phyloP scores from a whole-genome alignment of 2,888 invertebrate genomes.

The Notodonta ziczac region DNA sequence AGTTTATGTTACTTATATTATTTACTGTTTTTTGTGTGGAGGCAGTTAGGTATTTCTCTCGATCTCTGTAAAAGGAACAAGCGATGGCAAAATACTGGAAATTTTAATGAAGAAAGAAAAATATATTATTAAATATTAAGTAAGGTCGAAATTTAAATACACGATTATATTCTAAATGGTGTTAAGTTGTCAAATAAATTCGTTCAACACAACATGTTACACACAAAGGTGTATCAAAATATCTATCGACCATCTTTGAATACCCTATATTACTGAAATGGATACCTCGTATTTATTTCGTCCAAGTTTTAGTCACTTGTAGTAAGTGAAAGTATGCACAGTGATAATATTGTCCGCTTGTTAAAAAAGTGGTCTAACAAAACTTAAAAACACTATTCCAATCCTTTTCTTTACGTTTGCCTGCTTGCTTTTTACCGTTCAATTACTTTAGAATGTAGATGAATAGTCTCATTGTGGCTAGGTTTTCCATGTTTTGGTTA shows the following conservation, averaged over 20 bases:
- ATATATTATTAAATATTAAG: no score
- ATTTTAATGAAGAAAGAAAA: no score
- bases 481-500: no score
- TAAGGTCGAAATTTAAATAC: no score
- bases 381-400: no score
- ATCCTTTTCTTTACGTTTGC: no score
- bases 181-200: background rate
- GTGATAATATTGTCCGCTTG: background rate
- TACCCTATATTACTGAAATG: slow-evolving; percentile 9
- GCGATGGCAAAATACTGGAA: no score
- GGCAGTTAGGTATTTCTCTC: background rate
- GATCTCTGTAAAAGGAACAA: no score
- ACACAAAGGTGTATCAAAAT: background rate
- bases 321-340: background rate
- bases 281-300: slow-evolving; percentile 2
- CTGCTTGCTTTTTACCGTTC: no score
- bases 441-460: no score
- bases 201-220: background rate
- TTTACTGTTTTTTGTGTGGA: slow-evolving; percentile 25
- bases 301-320: slow-evolving; percentile 3
- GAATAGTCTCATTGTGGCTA: no score
- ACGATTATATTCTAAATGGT: background rate
- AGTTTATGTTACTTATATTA: slow-evolving; percentile 25
- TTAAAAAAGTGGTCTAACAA: background rate
- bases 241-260: background rate